Conservation (phyloP, 2,888 invertebrate species). For the Yponomeuta cagnagella region DNA sequence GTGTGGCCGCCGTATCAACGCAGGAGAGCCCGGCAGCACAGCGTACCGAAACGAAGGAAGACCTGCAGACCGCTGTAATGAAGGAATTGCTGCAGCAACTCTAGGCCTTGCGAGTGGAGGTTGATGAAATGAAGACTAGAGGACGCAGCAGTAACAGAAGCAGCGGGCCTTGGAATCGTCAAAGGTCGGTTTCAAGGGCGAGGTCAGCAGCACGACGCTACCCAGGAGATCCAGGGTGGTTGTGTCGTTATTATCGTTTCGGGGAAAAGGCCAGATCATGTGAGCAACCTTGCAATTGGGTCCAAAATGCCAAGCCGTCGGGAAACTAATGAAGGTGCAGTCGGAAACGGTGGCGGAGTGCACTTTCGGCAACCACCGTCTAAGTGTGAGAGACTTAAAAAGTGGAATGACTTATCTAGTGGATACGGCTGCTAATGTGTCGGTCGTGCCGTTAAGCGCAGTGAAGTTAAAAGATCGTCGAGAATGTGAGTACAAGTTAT, state of each 20-base stretch:
- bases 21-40: background rate
- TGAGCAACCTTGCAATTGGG: constrained; percentile 21
- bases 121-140: constrained; percentile 6
- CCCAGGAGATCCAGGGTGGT: constrained; percentile 16
- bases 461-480: background rate
- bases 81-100: constrained; percentile 1
- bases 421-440: constrained; percentile 18
- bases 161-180: background rate
- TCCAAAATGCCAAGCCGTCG: constrained; percentile 7
- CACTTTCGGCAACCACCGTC: constrained; percentile 16
- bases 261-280: constrained; percentile 18
- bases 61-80: background rate
- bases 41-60: background rate
- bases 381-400: constrained; percentile 19
- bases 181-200: background rate
- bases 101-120: background rate
- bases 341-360: constrained; percentile 17
- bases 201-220: background rate
- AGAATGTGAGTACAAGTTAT: constrained; percentile 18
- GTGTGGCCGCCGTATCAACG: constrained; percentile 4
- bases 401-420: constrained; percentile 15
- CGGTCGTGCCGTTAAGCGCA: constrained; percentile 18
- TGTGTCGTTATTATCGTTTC: constrained; percentile 21
- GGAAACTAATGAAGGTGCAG: constrained; percentile 20
- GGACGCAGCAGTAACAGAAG: background rate